Evolutionary conservation across 2,113 vertebrate genomes (phyloP).

Genomic region (Hippolais icterina): DNA sequence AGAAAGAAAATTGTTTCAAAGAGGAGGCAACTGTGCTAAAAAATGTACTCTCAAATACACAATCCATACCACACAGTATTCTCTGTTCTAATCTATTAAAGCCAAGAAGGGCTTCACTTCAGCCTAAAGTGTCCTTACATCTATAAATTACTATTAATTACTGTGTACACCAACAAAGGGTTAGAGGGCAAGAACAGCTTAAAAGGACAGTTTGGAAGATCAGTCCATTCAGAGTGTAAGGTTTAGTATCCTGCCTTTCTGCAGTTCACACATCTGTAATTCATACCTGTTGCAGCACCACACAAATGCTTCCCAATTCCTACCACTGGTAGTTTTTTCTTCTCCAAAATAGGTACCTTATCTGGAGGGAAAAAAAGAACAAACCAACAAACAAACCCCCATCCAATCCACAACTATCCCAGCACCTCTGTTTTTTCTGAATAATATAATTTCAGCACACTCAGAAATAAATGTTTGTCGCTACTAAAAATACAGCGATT

Average conservation of each 20-base stretch:
- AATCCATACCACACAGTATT: background rate
- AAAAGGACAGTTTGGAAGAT: background rate
- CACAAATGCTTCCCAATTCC: slow-evolving; percentile 96
- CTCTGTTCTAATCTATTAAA: background rate
- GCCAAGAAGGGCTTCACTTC: background rate
- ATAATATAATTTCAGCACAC: background rate
- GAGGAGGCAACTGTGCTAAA: background rate
- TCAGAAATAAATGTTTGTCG: background rate
- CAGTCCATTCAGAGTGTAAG: background rate
- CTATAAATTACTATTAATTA: background rate
- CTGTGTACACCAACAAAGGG: background rate
- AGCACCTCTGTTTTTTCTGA: background rate
- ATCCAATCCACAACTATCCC: background rate
- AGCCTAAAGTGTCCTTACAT: background rate
- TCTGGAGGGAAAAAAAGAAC: slow-evolving; percentile 49
- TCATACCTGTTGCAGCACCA: slow-evolving; percentile 91
- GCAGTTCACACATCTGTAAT: background rate
- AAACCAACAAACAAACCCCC: background rate
- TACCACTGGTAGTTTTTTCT: slow-evolving; percentile 82
- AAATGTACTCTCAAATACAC: background rate
- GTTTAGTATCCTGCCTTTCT: background rate
- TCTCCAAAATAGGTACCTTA: slow-evolving; percentile 80
- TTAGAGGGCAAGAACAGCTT: background rate
- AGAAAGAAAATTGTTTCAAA: background rate
- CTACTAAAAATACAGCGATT: background rate